Percentiles rank a stretch among this genome's conserved stretches.
These are phyloP conservation scores for human DNA, from an alignment of 2,113 vertebrate species.

Conservation along the genomic window GRCh38 chr22:26053001-26053500, in stretches of 20 bases:
- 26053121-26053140: not conserved
- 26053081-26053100: no score
- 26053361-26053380: not conserved
- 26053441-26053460: not conserved
- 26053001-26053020: no score
- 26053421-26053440: not conserved
- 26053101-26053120: not conserved
- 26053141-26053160: not conserved
- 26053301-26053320: not conserved
- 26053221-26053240: not conserved
- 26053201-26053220: not conserved
- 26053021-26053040: no score
- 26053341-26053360: not conserved
- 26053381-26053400: not conserved
- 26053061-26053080: no score
- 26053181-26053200: rapidly evolving
- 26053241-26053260: no score
- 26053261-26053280: not conserved
- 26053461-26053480: not conserved
- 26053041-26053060: no score
- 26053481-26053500: not conserved
- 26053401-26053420: not conserved
- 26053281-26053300: not conserved
- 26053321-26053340: not conserved
- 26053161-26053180: not conserved